Base-by-base conservation (phyloP, 2,113 vertebrate species). In the Lamprotornis superbus region DNA sequence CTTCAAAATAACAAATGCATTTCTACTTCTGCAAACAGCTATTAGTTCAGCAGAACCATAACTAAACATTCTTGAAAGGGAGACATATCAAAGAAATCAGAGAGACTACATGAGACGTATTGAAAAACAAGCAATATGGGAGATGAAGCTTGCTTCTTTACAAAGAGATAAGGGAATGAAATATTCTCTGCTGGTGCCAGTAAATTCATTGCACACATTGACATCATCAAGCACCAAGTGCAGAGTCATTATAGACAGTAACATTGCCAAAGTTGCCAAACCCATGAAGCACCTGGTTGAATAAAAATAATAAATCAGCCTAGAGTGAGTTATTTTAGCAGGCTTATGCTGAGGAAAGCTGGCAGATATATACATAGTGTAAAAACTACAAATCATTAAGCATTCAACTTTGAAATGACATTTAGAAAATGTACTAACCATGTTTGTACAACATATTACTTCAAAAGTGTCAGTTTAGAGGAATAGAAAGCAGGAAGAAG, bases 251-350 rank as follows among this genome's bases (percentile, higher is more conserved):
- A 87, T 7, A 91, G 74, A 77, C 84, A 94, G 79, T 23, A 79
- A 20, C 25, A 37, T 6, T 85, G 57, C 49, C 74, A 94, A 95
- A 95, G 81, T 65, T 89, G 67, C 91, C 89, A 97, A 96, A 85
- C 23, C 15, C 35, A 24, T 85, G 39, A 39, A 94, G 23, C 74
- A 91, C 91, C 89, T 94, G 70, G 84, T 73, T 93, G 59, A 95
- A 90, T 61, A 89, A 95, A 94, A 92, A 65, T 57, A 83, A 90
- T 89, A 93, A 89, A 94, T 92, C 94, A 93, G 33, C 30, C 40
- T 76, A 27, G 73, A 81, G 74, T 73, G 84, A 87, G 70, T 91
- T 85, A 89, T 47, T 76, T 84, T 79, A 93, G 53, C 31, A 76
- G 31, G 37, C 21, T 92, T 17, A 4, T 44, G 37, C 56, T 83